phyloP scores from a whole-genome alignment of 2,113 vertebrate genomes.

The Ptilonorhynchus violaceus region DNA sequence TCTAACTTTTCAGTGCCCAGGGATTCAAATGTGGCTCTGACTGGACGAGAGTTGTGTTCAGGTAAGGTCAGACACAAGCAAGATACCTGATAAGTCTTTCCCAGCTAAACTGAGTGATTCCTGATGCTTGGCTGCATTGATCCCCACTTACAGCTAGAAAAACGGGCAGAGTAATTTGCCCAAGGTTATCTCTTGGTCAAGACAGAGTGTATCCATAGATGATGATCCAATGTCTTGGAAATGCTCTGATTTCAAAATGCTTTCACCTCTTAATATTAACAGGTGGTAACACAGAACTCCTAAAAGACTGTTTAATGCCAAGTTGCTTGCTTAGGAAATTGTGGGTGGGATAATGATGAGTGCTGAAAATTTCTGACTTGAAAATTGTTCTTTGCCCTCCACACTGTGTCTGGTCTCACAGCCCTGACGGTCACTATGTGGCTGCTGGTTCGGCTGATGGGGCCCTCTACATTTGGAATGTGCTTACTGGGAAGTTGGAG shows the following conservation, averaged over 20 bases:
- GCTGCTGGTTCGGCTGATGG: conserved; percentile 92
- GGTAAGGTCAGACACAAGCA: conserved; percentile 69
- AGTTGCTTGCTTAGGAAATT: neutral
- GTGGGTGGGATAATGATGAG: neutral
- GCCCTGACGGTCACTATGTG: conserved; percentile 89
- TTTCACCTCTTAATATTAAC: neutral
- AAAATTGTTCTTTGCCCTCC: neutral
- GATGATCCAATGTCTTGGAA: neutral
- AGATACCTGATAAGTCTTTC: neutral
- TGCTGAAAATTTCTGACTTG: neutral
- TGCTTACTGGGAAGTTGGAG: conserved; percentile 90
- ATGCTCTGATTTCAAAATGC: neutral
- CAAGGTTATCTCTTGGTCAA: neutral
- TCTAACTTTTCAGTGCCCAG: conserved; percentile 78
- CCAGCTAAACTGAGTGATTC: neutral
- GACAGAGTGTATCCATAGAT: neutral
- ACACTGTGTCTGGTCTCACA: conserved; percentile 37
- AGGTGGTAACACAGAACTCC: neutral
- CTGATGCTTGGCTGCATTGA: neutral
- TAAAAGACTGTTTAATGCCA: neutral
- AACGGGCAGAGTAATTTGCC: neutral
- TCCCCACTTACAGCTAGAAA: neutral
- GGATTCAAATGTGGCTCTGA: conserved; percentile 98
- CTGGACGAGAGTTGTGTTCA: conserved; percentile 95
- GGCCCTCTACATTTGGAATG: conserved; percentile 89